Evolutionary conservation across 2,888 invertebrate genomes (phyloP), one percentile per base, ranked within the genome.

Genomic region (Sipha maydis): DNA sequence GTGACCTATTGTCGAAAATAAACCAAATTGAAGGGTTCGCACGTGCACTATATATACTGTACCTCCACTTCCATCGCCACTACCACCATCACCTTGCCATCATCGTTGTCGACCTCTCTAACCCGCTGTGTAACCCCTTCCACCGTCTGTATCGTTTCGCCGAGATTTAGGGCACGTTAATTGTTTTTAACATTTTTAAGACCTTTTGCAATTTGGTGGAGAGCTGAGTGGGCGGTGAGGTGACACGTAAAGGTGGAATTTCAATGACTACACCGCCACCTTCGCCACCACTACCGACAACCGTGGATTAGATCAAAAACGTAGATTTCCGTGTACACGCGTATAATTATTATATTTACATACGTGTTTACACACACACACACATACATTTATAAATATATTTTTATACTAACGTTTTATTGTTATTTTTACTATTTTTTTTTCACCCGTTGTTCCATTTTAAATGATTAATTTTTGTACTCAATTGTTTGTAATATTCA

Each of bases 151-250:
- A 3, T 9, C n/a, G 48, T 34, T 71, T 48, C 82, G 11, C 61
- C 0, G 54, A n/a, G 73, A 73, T 83, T 73, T 54, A 17, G 34
- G 54, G 34, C 54, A 83, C 54, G 73, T 83, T 83, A 83, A 83
- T 83, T 83, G 83, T 83, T 83, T 83, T 83, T 83, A 83, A 83
- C 54, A 73, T 73, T 73, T 73, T 31, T 17, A 73, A 54, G 54
- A 71, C 71, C 14, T 17, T 25, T 28, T 0, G n/a, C 25, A n/a
- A 25, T 9, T 21, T 19, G 7, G 9, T n/a, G 11, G 79, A 21
- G 19, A 34, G 19, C 34, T 28, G 4, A 19, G 41, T 17, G 14
- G 3, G 25, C 3, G 3, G 61, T 1, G n/a, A 4, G 67, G 41
- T 41, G 69, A 31, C 73, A 54, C 54, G 54, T 31, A 83, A 31